Base-by-base conservation (phyloP, 2,888 invertebrate genomes). In the Drosophila austrosaltans region DNA sequence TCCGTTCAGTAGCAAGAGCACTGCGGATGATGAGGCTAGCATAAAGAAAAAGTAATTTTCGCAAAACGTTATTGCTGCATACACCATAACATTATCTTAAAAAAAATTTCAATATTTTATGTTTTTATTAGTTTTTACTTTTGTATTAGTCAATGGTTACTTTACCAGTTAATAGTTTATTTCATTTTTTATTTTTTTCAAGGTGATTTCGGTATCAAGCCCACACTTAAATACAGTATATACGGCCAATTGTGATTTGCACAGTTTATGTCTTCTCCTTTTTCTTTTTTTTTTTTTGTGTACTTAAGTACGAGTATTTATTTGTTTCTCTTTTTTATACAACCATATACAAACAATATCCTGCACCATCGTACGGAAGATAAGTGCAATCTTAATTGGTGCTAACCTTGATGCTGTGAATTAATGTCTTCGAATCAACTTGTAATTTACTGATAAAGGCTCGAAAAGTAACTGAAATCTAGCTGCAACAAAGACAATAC, bases 331-430 rank as follows among this genome's bases (percentile, higher is more conserved):
- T 30, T 48, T 20, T 44, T 42, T 6, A 4, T 44, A 44, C 7
- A 44, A 8, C 7, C 10, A 25, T 25, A 48, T 4, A 36, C 36
- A 8, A 48, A 42, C 2, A 16, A 48, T 48, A 22, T 48, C 10
- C 3, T 12, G 25, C 48, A 25, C 22, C 48, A 48, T 48, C 22
- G 25, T 48, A 48, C 48, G 25, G 22, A 48, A 10, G 8, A 48
- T 48, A 25, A 48, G 10, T 48, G 48, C 48, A 48, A 48, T 48
- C 25, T 22, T 25, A 48, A 56, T 25, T 60, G 56, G 39, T 32
- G 40, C 12, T 32, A 39, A 42, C 73, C 70, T 58, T 74, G 75
- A 44, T 73, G 12, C 65, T 39, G 25, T 40, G 22, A 40, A 25
- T 12, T n/a, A 40, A 40, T 40, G 58, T 48, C 48, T 25, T 25